A percentile compares a stretch with the other conserved stretches of the same genome.
These are phyloP conservation scores for Paragorgia papillata DNA, from an alignment of 92 coral and sea anemone genomes.

Conservation along the genomic window DNA sequence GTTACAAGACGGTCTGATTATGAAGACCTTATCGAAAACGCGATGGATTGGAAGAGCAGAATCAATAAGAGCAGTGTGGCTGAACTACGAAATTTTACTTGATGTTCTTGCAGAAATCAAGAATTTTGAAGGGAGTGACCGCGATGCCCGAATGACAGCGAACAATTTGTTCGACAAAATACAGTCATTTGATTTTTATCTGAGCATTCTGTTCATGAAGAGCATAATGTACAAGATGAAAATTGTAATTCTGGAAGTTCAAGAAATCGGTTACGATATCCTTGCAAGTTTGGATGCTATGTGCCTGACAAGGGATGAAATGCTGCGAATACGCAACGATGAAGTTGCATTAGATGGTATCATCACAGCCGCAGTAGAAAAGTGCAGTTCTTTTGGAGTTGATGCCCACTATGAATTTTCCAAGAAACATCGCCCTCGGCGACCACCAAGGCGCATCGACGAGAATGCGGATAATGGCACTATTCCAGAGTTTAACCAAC, in stretches of 20 bases:
- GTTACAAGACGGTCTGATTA: slow-evolving; percentile 31
- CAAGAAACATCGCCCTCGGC: slow-evolving; percentile 27
- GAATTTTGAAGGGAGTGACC: slow-evolving; percentile 20
- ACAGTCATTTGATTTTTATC: slow-evolving; percentile 26
- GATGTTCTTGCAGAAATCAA: slow-evolving; percentile 5
- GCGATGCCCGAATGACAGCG: slow-evolving; percentile 14
- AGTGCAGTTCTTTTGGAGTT: slow-evolving; percentile 29
- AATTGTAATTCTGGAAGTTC: slow-evolving; percentile 13
- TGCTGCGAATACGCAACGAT: slow-evolving; percentile 26
- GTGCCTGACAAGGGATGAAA: slow-evolving; percentile 24
- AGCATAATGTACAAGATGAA: slow-evolving; percentile 30
- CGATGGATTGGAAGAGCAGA: slow-evolving; percentile 37
- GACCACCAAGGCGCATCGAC: slow-evolving; percentile 25
- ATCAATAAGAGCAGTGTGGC: slow-evolving; percentile 20
- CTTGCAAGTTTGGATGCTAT: slow-evolving; percentile 14
- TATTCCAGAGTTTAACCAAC: slow-evolving; percentile 8
- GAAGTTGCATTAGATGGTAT: slow-evolving; percentile 26
- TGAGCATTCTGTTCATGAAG: slow-evolving; percentile 24
- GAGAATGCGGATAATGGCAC: slow-evolving; percentile 1
- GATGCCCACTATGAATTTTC: slow-evolving; percentile 26
- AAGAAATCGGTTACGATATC: slow-evolving; percentile 37
- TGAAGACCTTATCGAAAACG: slow-evolving; percentile 31
- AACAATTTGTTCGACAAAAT: slow-evolving; percentile 7
- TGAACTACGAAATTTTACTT: slow-evolving; percentile 21
- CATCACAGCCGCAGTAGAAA: slow-evolving; percentile 22